A percentile compares a stretch with the other conserved stretches of the same genome.
phyloP scores from a whole-genome alignment of 2,797 vertebrate species.

The Lateolabrax maculatus region DNA sequence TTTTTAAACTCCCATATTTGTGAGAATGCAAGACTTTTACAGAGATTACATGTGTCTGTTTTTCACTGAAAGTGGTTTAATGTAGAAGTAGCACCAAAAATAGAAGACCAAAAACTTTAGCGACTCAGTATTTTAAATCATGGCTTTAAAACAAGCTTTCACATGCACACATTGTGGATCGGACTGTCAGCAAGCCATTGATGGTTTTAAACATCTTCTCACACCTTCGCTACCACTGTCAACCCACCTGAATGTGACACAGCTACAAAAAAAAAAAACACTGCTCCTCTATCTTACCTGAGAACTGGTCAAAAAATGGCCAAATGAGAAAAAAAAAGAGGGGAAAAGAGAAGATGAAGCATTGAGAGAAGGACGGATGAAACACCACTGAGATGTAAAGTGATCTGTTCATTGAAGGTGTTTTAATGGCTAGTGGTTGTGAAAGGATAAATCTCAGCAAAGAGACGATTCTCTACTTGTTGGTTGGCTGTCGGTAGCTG shows the following conservation, averaged over 20 bases:
- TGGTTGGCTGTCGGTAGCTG: background rate
- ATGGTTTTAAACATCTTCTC: background rate
- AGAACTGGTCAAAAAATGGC: constrained; percentile 9
- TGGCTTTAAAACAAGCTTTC: background rate
- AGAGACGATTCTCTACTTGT: background rate
- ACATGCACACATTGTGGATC: background rate
- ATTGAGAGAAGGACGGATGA: constrained; percentile 18
- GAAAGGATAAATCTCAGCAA: constrained; percentile 11
- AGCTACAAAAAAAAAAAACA: constrained; percentile 24
- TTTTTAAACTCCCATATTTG: background rate
- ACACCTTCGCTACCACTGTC: background rate
- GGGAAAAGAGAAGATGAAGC: background rate
- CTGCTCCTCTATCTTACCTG: background rate
- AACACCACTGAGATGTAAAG: constrained; percentile 16
- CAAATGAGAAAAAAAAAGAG: background rate
- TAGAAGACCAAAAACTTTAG: background rate
- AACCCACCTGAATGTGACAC: constrained; percentile 8
- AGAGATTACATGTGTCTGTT: background rate
- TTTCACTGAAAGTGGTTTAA: background rate
- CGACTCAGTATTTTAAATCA: background rate
- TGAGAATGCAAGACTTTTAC: background rate
- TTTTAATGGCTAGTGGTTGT: constrained; percentile 29
- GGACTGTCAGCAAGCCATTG: background rate
- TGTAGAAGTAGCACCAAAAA: background rate
- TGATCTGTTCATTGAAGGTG: constrained; percentile 25